Evolutionary conservation across 2,797 vertebrate genomes (phyloP), one percentile per base, ranked within the genome.

Genomic region (Bovichtus variegatus): DNA sequence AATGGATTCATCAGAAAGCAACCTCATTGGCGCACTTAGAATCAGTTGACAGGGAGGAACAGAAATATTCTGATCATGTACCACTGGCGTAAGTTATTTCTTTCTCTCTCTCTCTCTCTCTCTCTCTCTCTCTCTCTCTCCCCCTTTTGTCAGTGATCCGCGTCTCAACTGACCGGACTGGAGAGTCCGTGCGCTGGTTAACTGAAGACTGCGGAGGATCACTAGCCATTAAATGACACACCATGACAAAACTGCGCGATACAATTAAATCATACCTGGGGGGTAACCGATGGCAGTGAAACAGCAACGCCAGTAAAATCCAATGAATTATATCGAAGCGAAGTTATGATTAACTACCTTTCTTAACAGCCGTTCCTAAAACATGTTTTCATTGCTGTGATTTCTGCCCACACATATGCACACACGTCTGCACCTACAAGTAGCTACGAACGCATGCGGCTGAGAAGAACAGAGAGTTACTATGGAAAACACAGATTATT

Each of bases 41-140:
- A 76, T 82, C 76, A 67, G 75, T 80, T 84, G 80, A 83, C 66
- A 58, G 82, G 63, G 58, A 85, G 55, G 59, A 65, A 72, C 71
- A 75, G 63, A 81, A 76, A 81, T 89, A 92, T 92, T 92, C 89
- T 57, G 78, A 83, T 88, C 85, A 87, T 87, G 90, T 76, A 81
- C 44, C 82, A 75, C 23, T 89, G 78, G 83, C 82, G 70, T 81
- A 81, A 86, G 74, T 87, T 75, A 62, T 81, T 82, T 87, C 64
- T 81, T 72, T 79, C 73, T 73, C 49, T 80, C 65, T 65, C n/a
- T 5, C 25, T 27, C 25, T 21, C 47, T 5, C 47, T n/a, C n/a
- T n/a, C n/a, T n/a, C n/a, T n/a, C n/a, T n/a, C n/a, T n/a, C n/a
- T n/a, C n/a, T n/a, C n/a, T n/a, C n/a, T n/a, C n/a, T n/a, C 63